Evolutionary conservation across 2,113 vertebrate species (phyloP), one percentile per base, ranked within the genome.

Genomic region (Chionis minor): DNA sequence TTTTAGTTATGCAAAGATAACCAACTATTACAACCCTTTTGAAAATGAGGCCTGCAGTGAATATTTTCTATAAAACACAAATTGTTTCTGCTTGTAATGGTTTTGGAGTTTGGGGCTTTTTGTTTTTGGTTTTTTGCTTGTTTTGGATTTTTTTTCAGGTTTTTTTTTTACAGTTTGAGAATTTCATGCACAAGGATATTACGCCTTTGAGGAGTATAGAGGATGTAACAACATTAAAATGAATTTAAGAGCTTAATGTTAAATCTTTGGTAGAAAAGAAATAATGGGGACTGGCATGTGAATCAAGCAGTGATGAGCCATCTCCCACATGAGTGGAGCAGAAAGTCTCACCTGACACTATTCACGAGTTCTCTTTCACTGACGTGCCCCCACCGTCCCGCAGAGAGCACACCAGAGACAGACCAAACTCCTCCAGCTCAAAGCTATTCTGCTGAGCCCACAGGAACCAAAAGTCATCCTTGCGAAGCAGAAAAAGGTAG

Each of bases 301-400:
- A 82, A 52, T 73, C 8, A 10, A 81, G 51, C 12, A 73, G 19
- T 18, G 12, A 81, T 71, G 20, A 91, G 8, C 65, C 32, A 51
- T 62, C 24, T 86, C 12, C 59, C 5, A 44, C 8, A 26, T 2
- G 9, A 84, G 14, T 40, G 54, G 13, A 73, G 14, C 30, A 52
- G 10, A 51, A 84, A 81, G 19, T 40, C 15, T 22, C 6, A 4
- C 15, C 52, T 74, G 58, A 47, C n/a, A 38, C 13, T 33, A 66
- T 59, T 77, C 30, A 17, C 5, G 10, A 27, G 3, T 40, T 86
- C 16, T 9, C 19, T 80, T 86, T 26, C 3, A 47, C 23, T 38
- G 35, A 26, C 1, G 0, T 35, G 18, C 44, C 58, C 49, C 30
- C 30, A 40, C 10, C 3, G 0, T 38, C 32, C 22, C 1, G 0